Evolutionary conservation across 2,888 invertebrate species (phyloP), one percentile per base, ranked within the genome.

Genomic region (Pachydiplax longipennis): DNA sequence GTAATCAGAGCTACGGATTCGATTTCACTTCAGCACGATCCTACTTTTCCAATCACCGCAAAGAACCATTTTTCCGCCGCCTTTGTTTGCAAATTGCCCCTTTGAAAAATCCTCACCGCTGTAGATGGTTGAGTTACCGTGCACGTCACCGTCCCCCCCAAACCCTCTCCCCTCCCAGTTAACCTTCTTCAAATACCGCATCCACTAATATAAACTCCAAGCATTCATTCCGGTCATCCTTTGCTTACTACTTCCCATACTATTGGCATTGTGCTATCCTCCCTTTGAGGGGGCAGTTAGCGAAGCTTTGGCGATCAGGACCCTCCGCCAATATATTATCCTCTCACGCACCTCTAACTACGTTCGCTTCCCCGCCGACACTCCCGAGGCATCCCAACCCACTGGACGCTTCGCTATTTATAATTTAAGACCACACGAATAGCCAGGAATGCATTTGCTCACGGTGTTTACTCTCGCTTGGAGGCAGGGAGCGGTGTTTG

Each of bases 381-480:
- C 82, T 15, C 53, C 48, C 83, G 31, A 31, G 25, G 25, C 25
- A n/a, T n/a, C 82, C 82, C 8, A 15, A 53, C 87, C 61, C 53
- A 58, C 87, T n/a, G 87, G n/a, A 61, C 87, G 87, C 61, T 37
- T 58, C 61, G 87, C 87, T 87, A 87, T 87, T 87, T 87, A 87
- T 87, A 87, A 87, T 87, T 87, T 87, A 87, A 65, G 65, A 37
- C 87, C 87, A n/a, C 87, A 61, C 87, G 87, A 87, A 87, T 87
- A 65, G 87, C 87, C 87, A n/a, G 87, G 65, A 87, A 87, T 87
- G 87, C 87, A 87, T 87, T 87, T 87, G 87, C 87, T 87, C 87
- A 87, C 61, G 61, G 58, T 87, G 61, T 87, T 61, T 87, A 65
- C 65, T 65, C 87, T 87, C 87, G 35, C 3, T 37, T 4, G 81